phyloP scores from a whole-genome alignment of 2,888 invertebrate species.

The Arenicola marina region DNA sequence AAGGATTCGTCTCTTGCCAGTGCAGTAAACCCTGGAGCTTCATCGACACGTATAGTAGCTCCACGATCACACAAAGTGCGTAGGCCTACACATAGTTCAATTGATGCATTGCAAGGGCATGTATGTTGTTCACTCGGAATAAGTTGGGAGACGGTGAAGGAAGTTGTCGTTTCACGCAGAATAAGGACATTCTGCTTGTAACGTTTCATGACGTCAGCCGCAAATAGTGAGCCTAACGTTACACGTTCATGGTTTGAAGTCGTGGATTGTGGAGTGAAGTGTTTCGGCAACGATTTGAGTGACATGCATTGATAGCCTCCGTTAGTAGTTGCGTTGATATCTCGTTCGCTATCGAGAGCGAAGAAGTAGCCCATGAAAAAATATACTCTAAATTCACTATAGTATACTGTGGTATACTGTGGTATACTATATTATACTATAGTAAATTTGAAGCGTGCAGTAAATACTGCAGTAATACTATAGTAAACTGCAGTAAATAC shows the following conservation, averaged over 20 bases:
- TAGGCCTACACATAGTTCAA: background rate
- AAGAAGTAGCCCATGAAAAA: constrained; percentile 1
- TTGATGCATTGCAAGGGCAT: background rate
- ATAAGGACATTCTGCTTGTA: background rate
- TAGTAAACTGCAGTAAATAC: background rate
- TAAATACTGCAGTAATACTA: background rate
- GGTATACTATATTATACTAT: background rate
- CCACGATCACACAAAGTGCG: background rate
- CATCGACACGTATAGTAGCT: constrained; percentile 1
- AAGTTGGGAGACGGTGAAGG: background rate
- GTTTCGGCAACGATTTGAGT: background rate
- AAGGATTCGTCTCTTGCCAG: background rate
- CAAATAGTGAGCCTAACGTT: background rate
- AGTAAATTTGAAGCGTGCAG: background rate
- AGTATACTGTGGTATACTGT: too few relatives aligned
- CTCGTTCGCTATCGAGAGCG: background rate
- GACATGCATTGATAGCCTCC: background rate
- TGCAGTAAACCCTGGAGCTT: background rate
- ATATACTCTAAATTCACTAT: too few relatives aligned
- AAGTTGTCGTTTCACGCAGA: constrained; percentile 1
- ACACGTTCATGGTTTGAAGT: background rate
- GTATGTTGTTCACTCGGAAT: background rate
- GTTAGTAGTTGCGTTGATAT: background rate
- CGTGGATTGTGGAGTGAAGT: background rate
- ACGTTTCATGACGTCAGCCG: constrained; percentile 4